Conservation (phyloP, 1,140 invertebrate species). For the Musca domestica region DNA sequence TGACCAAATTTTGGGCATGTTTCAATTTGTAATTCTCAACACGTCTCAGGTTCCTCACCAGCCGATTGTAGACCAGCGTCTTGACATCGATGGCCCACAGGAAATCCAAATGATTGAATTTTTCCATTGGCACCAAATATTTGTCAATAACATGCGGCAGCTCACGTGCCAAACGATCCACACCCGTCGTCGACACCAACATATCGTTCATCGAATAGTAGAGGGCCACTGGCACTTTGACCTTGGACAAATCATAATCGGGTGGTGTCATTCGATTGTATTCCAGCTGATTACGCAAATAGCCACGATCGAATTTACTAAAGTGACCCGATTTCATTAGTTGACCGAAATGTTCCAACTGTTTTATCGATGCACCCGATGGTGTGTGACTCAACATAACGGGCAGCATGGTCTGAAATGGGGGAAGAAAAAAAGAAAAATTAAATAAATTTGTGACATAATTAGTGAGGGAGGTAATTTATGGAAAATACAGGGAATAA, state of each 20-base stretch:
- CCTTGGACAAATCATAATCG: slow-evolving; percentile 60
- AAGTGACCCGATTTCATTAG: slow-evolving; percentile 63
- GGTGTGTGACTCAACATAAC: slow-evolving; percentile 78
- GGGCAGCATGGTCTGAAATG: slow-evolving; percentile 65
- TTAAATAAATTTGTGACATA: no score
- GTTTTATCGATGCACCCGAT: slow-evolving; percentile 76
- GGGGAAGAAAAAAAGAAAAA: no score
- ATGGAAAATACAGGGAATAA: neutral
- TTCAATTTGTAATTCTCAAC: slow-evolving; percentile 49
- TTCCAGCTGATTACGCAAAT: slow-evolving; percentile 56
- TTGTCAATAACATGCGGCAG: slow-evolving; percentile 59
- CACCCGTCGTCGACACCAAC: slow-evolving; percentile 62
- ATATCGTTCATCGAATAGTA: slow-evolving; percentile 74
- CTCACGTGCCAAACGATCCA: slow-evolving; percentile 59
- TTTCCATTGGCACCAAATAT: slow-evolving; percentile 54
- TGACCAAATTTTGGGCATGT: slow-evolving; percentile 35
- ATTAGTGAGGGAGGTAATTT: slow-evolving; percentile 1
- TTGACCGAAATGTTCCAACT: slow-evolving; percentile 76
- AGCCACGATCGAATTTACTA: slow-evolving; percentile 65
- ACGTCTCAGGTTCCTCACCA: slow-evolving; percentile 59
- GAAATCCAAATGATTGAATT: slow-evolving; percentile 63
- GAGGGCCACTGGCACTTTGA: slow-evolving; percentile 66
- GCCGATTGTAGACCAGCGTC: slow-evolving; percentile 60
- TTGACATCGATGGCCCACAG: slow-evolving; percentile 65
- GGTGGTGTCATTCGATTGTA: slow-evolving; percentile 58